phyloP scores from a whole-genome alignment of 2,888 invertebrate species.

The Aproaerema taeniolella region DNA sequence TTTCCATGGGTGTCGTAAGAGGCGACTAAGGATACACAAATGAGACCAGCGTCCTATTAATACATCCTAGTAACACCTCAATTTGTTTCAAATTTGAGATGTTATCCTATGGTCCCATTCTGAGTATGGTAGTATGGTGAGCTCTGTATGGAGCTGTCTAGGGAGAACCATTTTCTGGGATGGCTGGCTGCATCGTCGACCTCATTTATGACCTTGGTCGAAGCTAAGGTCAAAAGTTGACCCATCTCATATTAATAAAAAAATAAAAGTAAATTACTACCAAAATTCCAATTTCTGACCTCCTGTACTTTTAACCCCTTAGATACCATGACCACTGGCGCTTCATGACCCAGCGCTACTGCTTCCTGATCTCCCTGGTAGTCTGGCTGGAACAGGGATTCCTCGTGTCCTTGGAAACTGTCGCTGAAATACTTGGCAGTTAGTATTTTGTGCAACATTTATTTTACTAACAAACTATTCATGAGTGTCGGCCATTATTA shows the following conservation, averaged over 20 bases:
- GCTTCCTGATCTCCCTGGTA: conserved; percentile 86
- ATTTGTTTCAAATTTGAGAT: too few relatives aligned
- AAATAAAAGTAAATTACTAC: neutral
- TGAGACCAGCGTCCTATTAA: too few relatives aligned
- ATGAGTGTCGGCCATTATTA: neutral
- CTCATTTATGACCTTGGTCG: neutral
- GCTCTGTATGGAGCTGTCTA: too few relatives aligned
- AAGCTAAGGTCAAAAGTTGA: neutral
- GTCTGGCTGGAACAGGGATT: conserved; percentile 88
- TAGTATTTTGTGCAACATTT: conserved; percentile 34
- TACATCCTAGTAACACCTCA: too few relatives aligned
- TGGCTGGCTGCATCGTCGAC: too few relatives aligned
- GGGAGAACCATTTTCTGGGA: too few relatives aligned
- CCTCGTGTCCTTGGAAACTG: conserved; percentile 84
- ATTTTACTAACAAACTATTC: neutral
- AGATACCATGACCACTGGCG: conserved; percentile 93
- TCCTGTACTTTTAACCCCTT: neutral
- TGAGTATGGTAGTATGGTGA: too few relatives aligned
- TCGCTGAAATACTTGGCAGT: conserved; percentile 88
- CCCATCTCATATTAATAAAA: neutral
- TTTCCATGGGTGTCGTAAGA: too few relatives aligned
- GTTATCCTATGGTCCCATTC: too few relatives aligned
- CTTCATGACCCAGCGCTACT: conserved; percentile 86
- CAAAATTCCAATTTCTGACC: neutral
- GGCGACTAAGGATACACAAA: too few relatives aligned